Evolutionary conservation across 1,140 invertebrate genomes (phyloP).

Genomic region (Choristoneura fumiferana): DNA sequence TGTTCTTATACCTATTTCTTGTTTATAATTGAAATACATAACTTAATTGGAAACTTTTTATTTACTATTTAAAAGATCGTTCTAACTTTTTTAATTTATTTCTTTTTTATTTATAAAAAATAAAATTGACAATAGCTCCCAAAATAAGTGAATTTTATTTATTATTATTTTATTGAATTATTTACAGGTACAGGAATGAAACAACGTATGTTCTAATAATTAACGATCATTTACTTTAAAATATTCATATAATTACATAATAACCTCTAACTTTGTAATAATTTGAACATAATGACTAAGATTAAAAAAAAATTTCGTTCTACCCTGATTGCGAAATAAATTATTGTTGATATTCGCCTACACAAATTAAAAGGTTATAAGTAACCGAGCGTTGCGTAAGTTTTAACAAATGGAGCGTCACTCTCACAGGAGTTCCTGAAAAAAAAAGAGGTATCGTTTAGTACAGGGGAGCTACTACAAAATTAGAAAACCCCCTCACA

Average conservation of each 20-base stretch:
- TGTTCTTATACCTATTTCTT: no score
- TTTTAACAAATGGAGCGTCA: conserved; percentile 93
- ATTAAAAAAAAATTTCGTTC: conserved; percentile 65
- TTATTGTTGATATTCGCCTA: conserved; percentile 67
- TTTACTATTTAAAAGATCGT: no score
- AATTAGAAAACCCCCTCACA: no score
- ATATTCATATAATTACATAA: conserved; percentile 74
- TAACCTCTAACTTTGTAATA: conserved; percentile 60
- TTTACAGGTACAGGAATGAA: conserved; percentile 37
- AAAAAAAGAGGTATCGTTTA: conserved; percentile 66
- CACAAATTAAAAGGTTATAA: conserved; percentile 81
- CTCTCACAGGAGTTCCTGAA: conserved; percentile 90
- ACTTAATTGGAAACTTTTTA: no score
- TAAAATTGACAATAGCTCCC: no score
- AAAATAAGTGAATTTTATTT: no score
- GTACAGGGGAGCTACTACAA: conserved; percentile 12
- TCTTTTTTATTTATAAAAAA: no score
- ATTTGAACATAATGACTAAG: conserved; percentile 62
- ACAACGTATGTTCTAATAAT: conserved; percentile 65
- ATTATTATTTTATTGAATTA: no score
- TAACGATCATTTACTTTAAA: conserved; percentile 76
- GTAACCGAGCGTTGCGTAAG: conserved; percentile 92
- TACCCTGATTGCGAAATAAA: conserved; percentile 54
- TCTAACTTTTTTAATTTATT: no score
- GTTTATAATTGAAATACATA: no score